Conservation (phyloP, 2,113 vertebrate genomes). For the Epinephelus lanceolatus region DNA sequence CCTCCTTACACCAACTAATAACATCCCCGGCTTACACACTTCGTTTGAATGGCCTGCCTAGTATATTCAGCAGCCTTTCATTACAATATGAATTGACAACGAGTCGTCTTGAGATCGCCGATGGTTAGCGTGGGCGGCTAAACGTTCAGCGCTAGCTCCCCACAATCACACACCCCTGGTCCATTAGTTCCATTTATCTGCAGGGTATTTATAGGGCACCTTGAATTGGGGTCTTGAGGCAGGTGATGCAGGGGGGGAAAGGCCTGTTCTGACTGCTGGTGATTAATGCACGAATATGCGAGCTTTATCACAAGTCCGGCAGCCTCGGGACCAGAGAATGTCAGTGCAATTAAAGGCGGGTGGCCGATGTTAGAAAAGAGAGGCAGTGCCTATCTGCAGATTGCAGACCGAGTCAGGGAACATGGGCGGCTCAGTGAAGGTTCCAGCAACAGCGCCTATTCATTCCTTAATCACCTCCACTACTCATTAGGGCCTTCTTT, state of each 20-base stretch:
- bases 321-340: constrained; percentile 67
- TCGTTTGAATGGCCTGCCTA: constrained; percentile 37
- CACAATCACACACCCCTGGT: constrained; percentile 45
- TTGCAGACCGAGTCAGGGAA: constrained; percentile 67
- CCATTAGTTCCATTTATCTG: constrained; percentile 71
- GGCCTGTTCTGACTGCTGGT: constrained; percentile 43
- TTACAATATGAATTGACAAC: constrained; percentile 60
- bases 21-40: constrained; percentile 45
- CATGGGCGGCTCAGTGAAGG: constrained; percentile 48
- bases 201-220: constrained; percentile 66
- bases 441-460: constrained; percentile 66
- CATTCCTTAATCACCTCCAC: constrained; percentile 80
- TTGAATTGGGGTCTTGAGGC: constrained; percentile 69
- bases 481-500: constrained; percentile 78
- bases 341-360: constrained; percentile 73
- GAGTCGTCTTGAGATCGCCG: constrained; percentile 36
- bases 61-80: constrained; percentile 56
- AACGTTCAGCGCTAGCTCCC: constrained; percentile 43
- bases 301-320: constrained; percentile 77
- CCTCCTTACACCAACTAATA: constrained; percentile 58
- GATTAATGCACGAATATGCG: constrained; percentile 73
- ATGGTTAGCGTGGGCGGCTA: constrained; percentile 51
- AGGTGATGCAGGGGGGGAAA: constrained; percentile 57
- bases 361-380: constrained; percentile 49
- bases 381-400: constrained; percentile 71